Percentiles rank a stretch among this genome's conserved stretches.
These are phyloP conservation scores for Megastigmus dorsalis DNA, from an alignment of 2,888 invertebrate species.

Conservation along the genomic window DNA sequence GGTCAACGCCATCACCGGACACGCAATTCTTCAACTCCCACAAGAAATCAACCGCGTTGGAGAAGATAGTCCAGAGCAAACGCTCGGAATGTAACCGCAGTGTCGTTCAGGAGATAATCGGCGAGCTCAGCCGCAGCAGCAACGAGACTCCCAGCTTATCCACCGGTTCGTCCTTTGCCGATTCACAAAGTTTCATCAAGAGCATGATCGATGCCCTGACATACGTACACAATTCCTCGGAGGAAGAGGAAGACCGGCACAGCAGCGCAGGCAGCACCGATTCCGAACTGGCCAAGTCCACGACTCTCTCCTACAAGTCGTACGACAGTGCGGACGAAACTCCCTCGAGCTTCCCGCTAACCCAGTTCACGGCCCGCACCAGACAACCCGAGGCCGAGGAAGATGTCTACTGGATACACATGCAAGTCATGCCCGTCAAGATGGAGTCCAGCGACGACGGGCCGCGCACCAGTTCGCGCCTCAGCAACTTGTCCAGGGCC, in stretches of 20 bases:
- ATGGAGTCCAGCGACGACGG: too few species aligned
- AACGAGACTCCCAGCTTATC: too few species aligned
- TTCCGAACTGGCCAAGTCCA: constrained; percentile 53
- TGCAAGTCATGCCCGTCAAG: too few species aligned
- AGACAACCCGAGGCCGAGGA: constrained; percentile 51
- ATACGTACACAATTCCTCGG: constrained; percentile 50
- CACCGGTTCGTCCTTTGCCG: too few species aligned
- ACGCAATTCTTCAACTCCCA: constrained; percentile 50
- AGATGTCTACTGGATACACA: constrained; percentile 63
- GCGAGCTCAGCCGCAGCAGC: constrained; percentile 54
- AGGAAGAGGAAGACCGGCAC: constrained; percentile 31
- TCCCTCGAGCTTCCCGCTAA: constrained; percentile 34
- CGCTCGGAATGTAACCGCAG: background rate
- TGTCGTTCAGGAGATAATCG: constrained; percentile 59
- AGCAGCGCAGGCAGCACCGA: constrained; percentile 26
- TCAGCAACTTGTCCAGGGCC: constrained; percentile 56
- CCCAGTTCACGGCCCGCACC: constrained; percentile 29
- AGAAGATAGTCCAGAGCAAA: constrained; percentile 56
- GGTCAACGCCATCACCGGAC: constrained; percentile 18
- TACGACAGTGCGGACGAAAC: constrained; percentile 59
- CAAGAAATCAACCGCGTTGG: constrained; percentile 59
- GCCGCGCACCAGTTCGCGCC: constrained; percentile 60
- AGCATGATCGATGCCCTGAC: constrained; percentile 58
- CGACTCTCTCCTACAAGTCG: constrained; percentile 56
- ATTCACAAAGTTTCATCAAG: constrained; percentile 57